These are phyloP conservation scores for Temnothorax longispinosus DNA, from an alignment of 1,140 invertebrate genomes.

Conservation along the genomic window DNA sequence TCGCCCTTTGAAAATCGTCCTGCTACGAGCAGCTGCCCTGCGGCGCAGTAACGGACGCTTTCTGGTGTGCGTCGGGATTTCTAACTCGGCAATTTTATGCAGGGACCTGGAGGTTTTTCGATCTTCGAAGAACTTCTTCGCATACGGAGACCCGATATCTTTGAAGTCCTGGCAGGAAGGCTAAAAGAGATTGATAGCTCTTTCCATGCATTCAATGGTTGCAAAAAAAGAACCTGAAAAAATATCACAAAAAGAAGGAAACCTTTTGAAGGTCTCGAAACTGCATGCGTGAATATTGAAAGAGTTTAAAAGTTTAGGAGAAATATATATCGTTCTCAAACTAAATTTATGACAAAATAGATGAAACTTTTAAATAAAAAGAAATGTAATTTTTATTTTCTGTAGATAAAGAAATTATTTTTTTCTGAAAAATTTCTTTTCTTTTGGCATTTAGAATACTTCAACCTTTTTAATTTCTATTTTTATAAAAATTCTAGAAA, in stretches of 20 bases:
- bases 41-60: conserved; percentile 36
- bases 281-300: background rate
- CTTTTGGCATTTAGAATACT: background rate
- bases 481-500: background rate
- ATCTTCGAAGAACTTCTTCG: background rate
- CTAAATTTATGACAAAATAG: no score
- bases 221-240: background rate
- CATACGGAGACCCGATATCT: background rate
- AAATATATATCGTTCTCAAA: no score
- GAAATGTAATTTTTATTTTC: background rate
- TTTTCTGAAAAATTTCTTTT: background rate
- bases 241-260: background rate
- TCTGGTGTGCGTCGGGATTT: no score
- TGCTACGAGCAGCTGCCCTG: conserved; percentile 43
- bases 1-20: conserved; percentile 52
- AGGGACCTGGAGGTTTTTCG: background rate
- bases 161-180: background rate
- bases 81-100: background rate
- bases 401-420: background rate
- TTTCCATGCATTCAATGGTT: background rate
- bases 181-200: background rate
- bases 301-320: background rate
- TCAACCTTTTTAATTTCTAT: background rate
- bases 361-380: background rate
- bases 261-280: background rate